Percentiles rank a stretch among this genome's conserved stretches.
Conservation (phyloP, 2,797 vertebrate species). For the Paguma larvata region DNA sequence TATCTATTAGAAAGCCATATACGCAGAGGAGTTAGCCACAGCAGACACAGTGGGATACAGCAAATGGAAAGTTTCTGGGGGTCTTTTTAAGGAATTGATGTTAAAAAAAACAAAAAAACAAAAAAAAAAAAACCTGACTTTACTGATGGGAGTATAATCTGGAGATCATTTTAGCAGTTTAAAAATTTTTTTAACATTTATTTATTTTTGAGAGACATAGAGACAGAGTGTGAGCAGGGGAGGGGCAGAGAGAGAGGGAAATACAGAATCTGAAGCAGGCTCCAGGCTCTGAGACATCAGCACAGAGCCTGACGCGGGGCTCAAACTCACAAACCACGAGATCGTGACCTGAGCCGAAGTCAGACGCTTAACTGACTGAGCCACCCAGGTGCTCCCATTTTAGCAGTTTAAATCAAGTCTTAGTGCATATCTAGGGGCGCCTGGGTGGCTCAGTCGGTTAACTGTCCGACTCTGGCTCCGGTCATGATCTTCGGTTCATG, state of each 20-base stretch:
- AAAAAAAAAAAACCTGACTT: background rate
- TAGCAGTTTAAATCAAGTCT: constrained; percentile 26
- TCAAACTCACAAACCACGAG: no score
- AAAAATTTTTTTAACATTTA: background rate
- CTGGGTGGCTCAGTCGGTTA: no score
- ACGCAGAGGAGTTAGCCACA: background rate
- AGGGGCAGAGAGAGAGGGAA: no score
- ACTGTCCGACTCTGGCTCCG: no score
- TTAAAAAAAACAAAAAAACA: background rate
- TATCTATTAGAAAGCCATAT: background rate
- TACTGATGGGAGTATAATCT: background rate
- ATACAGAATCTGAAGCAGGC: no score
- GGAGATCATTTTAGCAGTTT: constrained; percentile 32
- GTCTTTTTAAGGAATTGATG: background rate
- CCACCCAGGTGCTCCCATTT: background rate
- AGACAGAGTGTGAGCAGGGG: no score
- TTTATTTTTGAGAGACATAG: no score
- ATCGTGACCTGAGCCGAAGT: no score
- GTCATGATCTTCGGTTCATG: no score
- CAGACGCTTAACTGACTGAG: no score
- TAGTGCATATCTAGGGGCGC: background rate
- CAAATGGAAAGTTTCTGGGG: background rate
- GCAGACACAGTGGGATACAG: background rate
- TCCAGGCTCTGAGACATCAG: no score
- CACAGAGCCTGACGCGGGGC: no score